These are phyloP conservation scores for Gryon sp. DNA, from an alignment of 1,140 invertebrate species.

Conservation along the genomic window DNA sequence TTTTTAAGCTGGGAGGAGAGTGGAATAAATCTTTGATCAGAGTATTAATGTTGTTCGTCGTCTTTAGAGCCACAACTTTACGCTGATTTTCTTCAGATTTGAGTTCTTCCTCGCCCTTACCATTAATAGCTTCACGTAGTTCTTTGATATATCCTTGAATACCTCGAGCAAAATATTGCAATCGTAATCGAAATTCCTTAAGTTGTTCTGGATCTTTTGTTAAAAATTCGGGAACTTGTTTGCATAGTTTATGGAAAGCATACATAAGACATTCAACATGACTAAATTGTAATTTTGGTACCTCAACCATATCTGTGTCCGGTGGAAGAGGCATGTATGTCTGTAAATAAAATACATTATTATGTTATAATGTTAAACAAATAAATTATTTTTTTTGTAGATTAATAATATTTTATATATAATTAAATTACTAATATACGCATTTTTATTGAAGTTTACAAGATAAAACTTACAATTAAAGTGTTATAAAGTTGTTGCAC, in stretches of 20 bases:
- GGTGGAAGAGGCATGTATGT: conserved; percentile 90
- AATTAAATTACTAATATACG: too few species aligned
- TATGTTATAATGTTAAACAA: not conserved
- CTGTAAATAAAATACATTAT: conserved; percentile 74
- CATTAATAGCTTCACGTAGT: conserved; percentile 90
- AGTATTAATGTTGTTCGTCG: conserved; percentile 94
- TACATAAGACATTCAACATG: conserved; percentile 96
- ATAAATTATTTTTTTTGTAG: not conserved
- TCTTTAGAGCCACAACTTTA: conserved; percentile 91
- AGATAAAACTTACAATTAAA: conserved; percentile 85
- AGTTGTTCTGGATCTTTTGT: conserved; percentile 88
- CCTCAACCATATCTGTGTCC: conserved; percentile 81
- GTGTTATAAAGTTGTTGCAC: conserved; percentile 88
- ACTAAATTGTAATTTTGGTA: conserved; percentile 92
- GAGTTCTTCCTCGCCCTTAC: conserved; percentile 86
- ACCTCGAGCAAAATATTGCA: conserved; percentile 95
- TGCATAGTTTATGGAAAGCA: conserved; percentile 92
- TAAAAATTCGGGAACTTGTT: conserved; percentile 89
- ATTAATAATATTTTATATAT: conserved; percentile 13
- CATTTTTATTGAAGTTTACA: not conserved
- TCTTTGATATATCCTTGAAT: conserved; percentile 96
- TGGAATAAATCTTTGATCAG: conserved; percentile 97
- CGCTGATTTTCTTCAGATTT: conserved; percentile 91
- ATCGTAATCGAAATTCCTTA: conserved; percentile 92
- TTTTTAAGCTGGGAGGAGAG: conserved; percentile 95